These are phyloP conservation scores for Tiliacea citrago DNA, from an alignment of 2,888 invertebrate species.

Conservation along the genomic window DNA sequence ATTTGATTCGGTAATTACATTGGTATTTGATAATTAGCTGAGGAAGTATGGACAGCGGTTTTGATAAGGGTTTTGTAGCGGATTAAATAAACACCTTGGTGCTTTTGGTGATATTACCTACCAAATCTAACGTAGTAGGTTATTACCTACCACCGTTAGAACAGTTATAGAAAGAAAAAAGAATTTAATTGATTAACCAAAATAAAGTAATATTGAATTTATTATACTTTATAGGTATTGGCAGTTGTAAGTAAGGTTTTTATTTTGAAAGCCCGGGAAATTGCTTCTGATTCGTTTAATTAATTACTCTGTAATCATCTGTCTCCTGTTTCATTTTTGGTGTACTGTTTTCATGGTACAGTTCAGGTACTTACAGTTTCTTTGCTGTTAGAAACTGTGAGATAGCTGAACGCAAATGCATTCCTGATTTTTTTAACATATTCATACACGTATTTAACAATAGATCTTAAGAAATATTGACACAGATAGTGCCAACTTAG, in stretches of 20 bases:
- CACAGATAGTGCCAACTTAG: neutral
- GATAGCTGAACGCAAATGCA: no score
- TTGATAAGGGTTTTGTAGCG: slow-evolving; percentile 26
- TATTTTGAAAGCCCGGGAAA: no score
- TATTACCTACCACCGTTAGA: neutral
- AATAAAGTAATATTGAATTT: neutral
- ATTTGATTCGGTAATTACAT: slow-evolving; percentile 60
- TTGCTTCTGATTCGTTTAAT: no score
- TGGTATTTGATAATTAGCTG: slow-evolving; percentile 58
- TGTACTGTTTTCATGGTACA: neutral
- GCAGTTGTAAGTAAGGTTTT: no score
- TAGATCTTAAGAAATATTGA: neutral
- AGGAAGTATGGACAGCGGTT: slow-evolving; percentile 35
- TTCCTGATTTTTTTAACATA: neutral
- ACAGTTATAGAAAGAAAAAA: neutral
- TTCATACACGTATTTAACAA: neutral
- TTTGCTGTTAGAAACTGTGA: neutral
- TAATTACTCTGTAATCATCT: neutral
- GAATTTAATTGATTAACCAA: neutral
- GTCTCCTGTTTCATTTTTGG: neutral
- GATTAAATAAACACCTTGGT: slow-evolving; percentile 15
- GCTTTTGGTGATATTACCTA: neutral
- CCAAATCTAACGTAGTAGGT: neutral
- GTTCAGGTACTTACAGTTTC: neutral
- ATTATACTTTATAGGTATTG: no score